Evolutionary conservation across 2,888 invertebrate genomes (phyloP).

Genomic region (Sclerodermus sp.): DNA sequence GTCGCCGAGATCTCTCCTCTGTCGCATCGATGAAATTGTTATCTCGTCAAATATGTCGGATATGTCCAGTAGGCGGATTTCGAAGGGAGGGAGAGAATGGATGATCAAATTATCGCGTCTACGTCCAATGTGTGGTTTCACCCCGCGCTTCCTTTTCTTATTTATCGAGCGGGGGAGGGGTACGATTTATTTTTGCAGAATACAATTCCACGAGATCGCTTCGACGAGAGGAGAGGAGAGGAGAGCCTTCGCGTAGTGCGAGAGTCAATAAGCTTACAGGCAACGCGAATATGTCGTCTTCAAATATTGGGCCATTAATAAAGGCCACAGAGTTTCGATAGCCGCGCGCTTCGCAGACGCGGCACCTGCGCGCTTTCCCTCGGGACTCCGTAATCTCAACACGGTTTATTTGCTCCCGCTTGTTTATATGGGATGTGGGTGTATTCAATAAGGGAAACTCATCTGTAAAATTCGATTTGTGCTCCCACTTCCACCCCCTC

Average conservation of each 20-base stretch:
- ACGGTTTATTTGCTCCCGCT: constrained; percentile 51
- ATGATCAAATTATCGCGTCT: too few species aligned
- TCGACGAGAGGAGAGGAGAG: constrained; percentile 3
- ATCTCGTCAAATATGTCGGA: too few species aligned
- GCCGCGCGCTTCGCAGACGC: constrained; percentile 31
- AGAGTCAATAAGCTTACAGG: constrained; percentile 43
- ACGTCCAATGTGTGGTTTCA: too few species aligned
- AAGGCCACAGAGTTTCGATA: constrained; percentile 51
- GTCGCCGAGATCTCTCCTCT: too few species aligned
- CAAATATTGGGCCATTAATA: constrained; percentile 58
- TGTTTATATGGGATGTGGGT: constrained; percentile 37
- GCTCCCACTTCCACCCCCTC: constrained; percentile 5
- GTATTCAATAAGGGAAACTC: constrained; percentile 56
- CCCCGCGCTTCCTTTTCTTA: constrained; percentile 9
- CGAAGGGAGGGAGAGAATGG: too few species aligned
- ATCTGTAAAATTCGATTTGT: constrained; percentile 56
- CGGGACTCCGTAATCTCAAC: constrained; percentile 54
- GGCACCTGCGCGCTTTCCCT: constrained; percentile 51
- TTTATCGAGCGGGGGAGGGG: background rate
- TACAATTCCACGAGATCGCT: too few species aligned
- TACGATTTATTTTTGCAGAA: background rate
- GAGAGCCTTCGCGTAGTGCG: constrained; percentile 14
- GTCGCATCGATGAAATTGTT: too few species aligned
- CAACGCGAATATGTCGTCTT: constrained; percentile 48
- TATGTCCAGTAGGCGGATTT: too few species aligned